Evolutionary conservation across 2,113 vertebrate genomes (phyloP).

Genomic region (Scophthalmus maximus): DNA sequence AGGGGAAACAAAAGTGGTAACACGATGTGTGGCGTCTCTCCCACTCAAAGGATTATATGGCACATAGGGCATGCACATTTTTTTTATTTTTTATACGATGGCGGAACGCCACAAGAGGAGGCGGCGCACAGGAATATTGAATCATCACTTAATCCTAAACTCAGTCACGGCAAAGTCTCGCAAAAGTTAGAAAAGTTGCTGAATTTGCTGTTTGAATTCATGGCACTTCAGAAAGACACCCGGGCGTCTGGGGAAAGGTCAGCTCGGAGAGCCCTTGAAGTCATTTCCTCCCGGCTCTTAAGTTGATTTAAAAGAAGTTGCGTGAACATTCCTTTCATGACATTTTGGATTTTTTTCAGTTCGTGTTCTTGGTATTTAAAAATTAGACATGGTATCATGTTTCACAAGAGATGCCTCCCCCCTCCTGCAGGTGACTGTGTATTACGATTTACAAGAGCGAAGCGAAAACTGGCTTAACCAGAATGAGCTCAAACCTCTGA

Average conservation of each 20-base stretch:
- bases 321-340: background rate
- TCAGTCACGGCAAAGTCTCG: background rate
- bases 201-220: background rate
- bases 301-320: background rate
- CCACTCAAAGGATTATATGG: slow-evolving; percentile 26
- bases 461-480: too few relatives aligned
- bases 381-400: background rate
- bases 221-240: background rate
- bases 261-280: background rate
- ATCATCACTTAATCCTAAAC: slow-evolving; percentile 26
- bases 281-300: background rate
- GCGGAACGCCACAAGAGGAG: too few relatives aligned
- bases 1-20: background rate
- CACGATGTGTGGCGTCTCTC: too few relatives aligned
- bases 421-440: too few relatives aligned
- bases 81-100: slow-evolving; percentile 26
- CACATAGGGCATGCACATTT: slow-evolving; percentile 29
- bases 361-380: background rate
- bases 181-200: slow-evolving; percentile 20
- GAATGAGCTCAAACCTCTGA: too few relatives aligned
- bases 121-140: slow-evolving; percentile 38
- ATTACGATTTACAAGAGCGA: too few relatives aligned
- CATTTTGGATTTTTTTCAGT: background rate
- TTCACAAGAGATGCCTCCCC: background rate
- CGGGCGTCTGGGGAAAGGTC: background rate